Percentiles rank a stretch among this genome's conserved stretches.
phyloP scores from a whole-genome alignment of 2,113 vertebrate species.

The Vireo altiloquus region DNA sequence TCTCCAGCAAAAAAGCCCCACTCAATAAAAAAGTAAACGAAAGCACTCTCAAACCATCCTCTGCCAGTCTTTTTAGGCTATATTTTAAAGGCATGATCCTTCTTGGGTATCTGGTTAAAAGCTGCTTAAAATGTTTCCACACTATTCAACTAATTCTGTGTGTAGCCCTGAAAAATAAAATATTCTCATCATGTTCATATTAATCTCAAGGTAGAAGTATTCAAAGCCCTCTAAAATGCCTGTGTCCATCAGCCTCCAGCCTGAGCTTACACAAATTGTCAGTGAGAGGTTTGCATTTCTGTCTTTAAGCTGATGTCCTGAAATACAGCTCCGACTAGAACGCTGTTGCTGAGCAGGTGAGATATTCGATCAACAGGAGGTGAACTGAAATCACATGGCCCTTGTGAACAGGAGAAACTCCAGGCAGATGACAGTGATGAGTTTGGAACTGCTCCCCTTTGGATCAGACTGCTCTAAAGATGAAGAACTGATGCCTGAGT shows the following conservation, averaged over 20 bases:
- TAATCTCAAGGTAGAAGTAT: neutral
- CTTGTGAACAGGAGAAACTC: neutral
- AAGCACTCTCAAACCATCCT: neutral
- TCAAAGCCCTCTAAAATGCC: neutral
- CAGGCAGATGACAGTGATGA: neutral
- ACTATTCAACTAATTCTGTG: neutral
- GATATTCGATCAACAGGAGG: neutral
- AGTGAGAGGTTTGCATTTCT: neutral
- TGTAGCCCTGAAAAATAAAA: neutral
- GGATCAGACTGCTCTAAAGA: neutral
- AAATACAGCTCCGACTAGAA: neutral
- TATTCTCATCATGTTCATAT: neutral
- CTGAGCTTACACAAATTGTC: neutral
- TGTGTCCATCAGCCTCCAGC: neutral
- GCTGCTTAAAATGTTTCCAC: neutral
- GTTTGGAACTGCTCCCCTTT: neutral
- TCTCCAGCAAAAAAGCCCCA: neutral
- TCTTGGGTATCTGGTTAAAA: neutral
- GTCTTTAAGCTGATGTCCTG: neutral
- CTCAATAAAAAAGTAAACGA: neutral
- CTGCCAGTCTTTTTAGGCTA: neutral
- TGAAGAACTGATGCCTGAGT: neutral
- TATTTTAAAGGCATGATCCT: neutral
- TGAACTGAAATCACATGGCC: neutral
- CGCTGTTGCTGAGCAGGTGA: neutral